These are phyloP conservation scores for Alosa alosa DNA, from an alignment of 2,113 vertebrate species.

Conservation along the genomic window DNA sequence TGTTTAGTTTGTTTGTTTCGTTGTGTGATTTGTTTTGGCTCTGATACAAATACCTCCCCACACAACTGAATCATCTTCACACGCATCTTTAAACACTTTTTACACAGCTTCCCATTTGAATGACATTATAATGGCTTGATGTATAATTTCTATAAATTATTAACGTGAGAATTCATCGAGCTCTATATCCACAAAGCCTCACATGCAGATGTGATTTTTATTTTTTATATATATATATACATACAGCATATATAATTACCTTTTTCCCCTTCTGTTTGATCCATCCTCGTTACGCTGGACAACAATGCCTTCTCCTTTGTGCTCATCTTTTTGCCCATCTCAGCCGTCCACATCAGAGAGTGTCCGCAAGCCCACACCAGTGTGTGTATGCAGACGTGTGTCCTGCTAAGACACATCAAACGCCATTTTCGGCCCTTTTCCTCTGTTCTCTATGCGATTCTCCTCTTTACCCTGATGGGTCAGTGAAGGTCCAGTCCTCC, in stretches of 20 bases:
- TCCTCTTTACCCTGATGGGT: neutral
- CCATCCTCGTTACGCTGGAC: neutral
- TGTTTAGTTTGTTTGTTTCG: neutral
- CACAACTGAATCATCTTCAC: neutral
- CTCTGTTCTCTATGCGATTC: neutral
- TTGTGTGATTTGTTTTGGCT: neutral
- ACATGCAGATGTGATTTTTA: neutral
- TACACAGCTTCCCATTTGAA: neutral
- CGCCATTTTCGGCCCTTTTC: neutral
- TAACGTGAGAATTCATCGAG: neutral
- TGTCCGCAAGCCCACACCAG: neutral
- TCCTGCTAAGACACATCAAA: neutral
- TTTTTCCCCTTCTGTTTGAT: neutral
- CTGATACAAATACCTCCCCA: neutral
- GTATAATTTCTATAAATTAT: neutral
- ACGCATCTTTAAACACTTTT: neutral
- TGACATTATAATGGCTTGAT: neutral
- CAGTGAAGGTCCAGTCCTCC: neutral
- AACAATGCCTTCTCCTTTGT: neutral
- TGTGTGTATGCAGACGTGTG: neutral
- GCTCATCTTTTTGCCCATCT: neutral
- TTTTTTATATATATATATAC: no score
- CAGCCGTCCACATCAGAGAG: neutral
- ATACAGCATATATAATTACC: neutral
- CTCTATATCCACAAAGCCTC: neutral